A percentile compares a stretch with the other conserved stretches of the same genome.
Conservation (phyloP, 1,140 invertebrate genomes). For the Aporrectodea caliginosa region DNA sequence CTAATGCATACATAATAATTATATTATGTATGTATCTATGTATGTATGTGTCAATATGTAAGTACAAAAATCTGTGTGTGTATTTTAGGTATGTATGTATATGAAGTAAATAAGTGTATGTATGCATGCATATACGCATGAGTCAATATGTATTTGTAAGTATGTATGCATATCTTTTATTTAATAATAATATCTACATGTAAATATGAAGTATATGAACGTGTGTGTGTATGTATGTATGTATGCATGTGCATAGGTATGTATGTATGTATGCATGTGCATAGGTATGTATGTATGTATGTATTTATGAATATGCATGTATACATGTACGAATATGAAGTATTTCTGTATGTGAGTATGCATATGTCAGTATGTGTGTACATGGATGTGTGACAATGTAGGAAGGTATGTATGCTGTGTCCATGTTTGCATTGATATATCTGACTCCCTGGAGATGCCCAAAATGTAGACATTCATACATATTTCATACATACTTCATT, state of each 20-base stretch:
- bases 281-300: neutral
- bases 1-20: too few relatives aligned
- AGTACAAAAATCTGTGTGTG: neutral
- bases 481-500: too few relatives aligned
- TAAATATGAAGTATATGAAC: too few relatives aligned
- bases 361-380: too few relatives aligned
- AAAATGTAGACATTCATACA: too few relatives aligned
- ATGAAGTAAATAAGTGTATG: neutral
- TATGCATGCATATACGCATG: neutral
- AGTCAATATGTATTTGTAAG: neutral
- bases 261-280: conserved; percentile 24
- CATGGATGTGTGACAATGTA: too few relatives aligned
- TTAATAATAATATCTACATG: too few relatives aligned
- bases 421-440: too few relatives aligned
- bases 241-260: neutral
- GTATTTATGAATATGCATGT: neutral
- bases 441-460: too few relatives aligned
- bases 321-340: neutral
- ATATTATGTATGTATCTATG: neutral
- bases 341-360: too few relatives aligned
- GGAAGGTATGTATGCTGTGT: too few relatives aligned
- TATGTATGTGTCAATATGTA: neutral
- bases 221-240: neutral
- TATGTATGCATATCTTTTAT: neutral
- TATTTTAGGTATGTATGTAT: neutral